Evolutionary conservation across 2,797 vertebrate genomes (phyloP).

Genomic region (Argyrosomus regius): DNA sequence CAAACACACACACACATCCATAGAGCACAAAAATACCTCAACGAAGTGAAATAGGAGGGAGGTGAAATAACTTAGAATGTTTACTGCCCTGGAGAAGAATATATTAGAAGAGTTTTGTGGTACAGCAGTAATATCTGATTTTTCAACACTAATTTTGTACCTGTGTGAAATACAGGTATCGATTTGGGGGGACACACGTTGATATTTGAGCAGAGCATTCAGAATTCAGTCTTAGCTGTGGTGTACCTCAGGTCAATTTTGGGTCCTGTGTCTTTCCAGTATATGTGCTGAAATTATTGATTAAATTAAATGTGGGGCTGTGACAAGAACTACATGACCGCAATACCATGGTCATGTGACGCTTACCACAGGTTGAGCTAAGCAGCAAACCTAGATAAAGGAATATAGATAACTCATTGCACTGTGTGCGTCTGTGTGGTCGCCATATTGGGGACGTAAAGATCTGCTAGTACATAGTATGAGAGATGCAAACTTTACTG

Average conservation of each 20-base stretch:
- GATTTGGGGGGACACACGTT: neutral
- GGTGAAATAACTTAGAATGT: slow-evolving; percentile 40
- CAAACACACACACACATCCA: slow-evolving; percentile 50
- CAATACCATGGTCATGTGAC: too few relatives aligned
- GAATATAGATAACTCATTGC: too few relatives aligned
- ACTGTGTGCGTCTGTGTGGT: too few relatives aligned
- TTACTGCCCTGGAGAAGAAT: slow-evolving; percentile 39
- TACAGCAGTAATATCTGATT: neutral
- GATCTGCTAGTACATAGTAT: too few relatives aligned
- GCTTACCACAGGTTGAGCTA: too few relatives aligned
- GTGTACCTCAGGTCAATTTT: slow-evolving; percentile 16
- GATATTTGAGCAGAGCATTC: slow-evolving; percentile 8
- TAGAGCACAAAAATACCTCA: slow-evolving; percentile 50
- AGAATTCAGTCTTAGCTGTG: neutral
- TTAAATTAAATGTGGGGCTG: neutral
- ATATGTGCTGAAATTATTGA: neutral
- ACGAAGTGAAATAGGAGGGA: slow-evolving; percentile 43
- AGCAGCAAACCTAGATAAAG: too few relatives aligned
- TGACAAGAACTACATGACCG: too few relatives aligned
- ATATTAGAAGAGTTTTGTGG: slow-evolving; percentile 1
- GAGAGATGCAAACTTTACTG: too few relatives aligned
- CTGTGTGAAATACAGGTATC: neutral
- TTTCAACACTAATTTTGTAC: neutral
- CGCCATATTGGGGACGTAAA: too few relatives aligned
- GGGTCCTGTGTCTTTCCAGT: neutral